Evolutionary conservation across 2,888 invertebrate genomes (phyloP).

Genomic region (Eupeodes latifasciatus): DNA sequence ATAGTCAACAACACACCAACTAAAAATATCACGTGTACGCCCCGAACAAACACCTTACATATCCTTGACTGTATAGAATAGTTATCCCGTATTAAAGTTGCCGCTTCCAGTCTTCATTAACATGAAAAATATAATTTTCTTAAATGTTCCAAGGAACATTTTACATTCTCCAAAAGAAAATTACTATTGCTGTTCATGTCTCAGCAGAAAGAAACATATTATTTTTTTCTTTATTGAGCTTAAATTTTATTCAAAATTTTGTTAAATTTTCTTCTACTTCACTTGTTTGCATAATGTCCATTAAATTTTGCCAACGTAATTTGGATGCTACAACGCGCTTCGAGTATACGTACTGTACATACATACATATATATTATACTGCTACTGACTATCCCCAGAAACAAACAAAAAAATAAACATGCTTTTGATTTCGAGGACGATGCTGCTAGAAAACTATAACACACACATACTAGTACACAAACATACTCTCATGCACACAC

Average conservation of each 20-base stretch:
- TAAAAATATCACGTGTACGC: no score
- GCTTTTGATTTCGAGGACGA: conserved; percentile 1
- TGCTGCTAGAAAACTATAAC: background rate
- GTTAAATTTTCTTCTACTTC: conserved; percentile 45
- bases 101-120: background rate
- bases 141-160: background rate
- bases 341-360: no score
- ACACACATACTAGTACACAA: background rate
- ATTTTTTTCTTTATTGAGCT: background rate
- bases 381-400: background rate
- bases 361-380: no score
- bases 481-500: background rate
- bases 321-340: background rate
- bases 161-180: conserved; percentile 2
- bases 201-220: conserved; percentile 2
- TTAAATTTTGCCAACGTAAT: conserved; percentile 36
- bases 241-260: conserved; percentile 47
- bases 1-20: no score
- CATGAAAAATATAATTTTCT: background rate
- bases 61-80: no score
- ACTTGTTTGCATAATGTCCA: conserved; percentile 65
- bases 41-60: no score
- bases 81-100: no score
- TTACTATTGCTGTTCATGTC: background rate
- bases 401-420: conserved; percentile 27